Evolutionary conservation across 23 tunicate genomes (phyloP).

Genomic region (Halocynthia aurantium): DNA sequence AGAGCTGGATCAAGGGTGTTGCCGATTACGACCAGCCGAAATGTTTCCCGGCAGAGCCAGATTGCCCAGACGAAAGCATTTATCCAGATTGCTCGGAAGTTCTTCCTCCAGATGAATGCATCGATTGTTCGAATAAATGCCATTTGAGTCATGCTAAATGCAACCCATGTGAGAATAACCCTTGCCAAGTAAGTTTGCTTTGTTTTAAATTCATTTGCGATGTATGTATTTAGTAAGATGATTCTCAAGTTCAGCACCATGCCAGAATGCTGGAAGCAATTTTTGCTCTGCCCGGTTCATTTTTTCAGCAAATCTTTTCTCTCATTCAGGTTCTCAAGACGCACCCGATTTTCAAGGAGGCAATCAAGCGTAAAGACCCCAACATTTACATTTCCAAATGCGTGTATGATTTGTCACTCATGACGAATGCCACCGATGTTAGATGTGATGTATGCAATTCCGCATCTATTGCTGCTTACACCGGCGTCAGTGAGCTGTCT

Average conservation of each 20-base stretch:
- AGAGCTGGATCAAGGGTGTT: slow-evolving; percentile 32
- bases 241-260: too few relatives aligned
- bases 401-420: slow-evolving; percentile 38
- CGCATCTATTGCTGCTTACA: slow-evolving; percentile 32
- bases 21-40: slow-evolving; percentile 37
- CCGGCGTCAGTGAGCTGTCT: slow-evolving; percentile 22
- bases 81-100: slow-evolving; percentile 40
- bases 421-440: slow-evolving; percentile 26
- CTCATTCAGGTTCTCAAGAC: slow-evolving; percentile 15
- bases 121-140: slow-evolving; percentile 44
- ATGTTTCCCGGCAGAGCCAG: slow-evolving; percentile 53
- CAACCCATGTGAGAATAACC: slow-evolving; percentile 28
- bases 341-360: slow-evolving; percentile 16
- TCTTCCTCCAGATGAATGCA: slow-evolving; percentile 37
- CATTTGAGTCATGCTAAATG: slow-evolving; percentile 45
- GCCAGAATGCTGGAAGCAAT: too few relatives aligned
- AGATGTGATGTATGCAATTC: slow-evolving; percentile 54
- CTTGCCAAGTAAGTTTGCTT: slow-evolving; percentile 35
- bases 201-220: not conserved
- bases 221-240: not conserved
- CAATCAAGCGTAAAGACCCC: slow-evolving; percentile 23
- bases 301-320: too few relatives aligned
- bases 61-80: slow-evolving; percentile 29
- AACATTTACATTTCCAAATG: slow-evolving; percentile 35
- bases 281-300: too few relatives aligned